Evolutionary conservation across 2,888 invertebrate species (phyloP).

Genomic region (Dione vanillae): DNA sequence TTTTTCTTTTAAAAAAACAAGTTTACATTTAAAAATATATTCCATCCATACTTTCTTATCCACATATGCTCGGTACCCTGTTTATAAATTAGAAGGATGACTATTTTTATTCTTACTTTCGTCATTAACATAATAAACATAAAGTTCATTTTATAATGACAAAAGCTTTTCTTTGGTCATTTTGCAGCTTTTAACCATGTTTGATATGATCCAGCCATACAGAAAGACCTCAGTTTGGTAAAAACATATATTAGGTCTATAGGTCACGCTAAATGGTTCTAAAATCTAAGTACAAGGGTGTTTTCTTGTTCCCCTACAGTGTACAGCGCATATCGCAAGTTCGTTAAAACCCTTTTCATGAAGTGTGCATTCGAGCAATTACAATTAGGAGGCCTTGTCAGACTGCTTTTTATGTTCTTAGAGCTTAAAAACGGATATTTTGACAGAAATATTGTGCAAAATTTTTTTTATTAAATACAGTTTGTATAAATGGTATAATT

Average conservation of each 20-base stretch:
- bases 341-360: conserved; percentile 72
- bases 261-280: conserved; percentile 51
- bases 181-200: conserved; percentile 35
- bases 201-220: conserved; percentile 51
- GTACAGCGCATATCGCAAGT: conserved; percentile 59
- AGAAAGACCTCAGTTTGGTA: conserved; percentile 45
- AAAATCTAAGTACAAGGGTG: conserved; percentile 51
- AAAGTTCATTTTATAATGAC: conserved; percentile 37
- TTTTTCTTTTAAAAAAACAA: too few species aligned
- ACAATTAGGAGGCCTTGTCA: conserved; percentile 61
- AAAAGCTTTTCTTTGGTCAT: conserved; percentile 33
- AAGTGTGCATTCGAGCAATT: conserved; percentile 66
- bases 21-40: neutral
- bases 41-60: conserved; percentile 10
- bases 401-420: conserved; percentile 34
- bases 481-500: too few species aligned
- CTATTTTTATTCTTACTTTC: conserved; percentile 23
- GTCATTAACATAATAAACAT: conserved; percentile 20
- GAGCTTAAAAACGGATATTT: conserved; percentile 2
- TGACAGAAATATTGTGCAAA: neutral
- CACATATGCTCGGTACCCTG: neutral
- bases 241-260: conserved; percentile 12
- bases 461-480: too few species aligned
- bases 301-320: conserved; percentile 50
- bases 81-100: conserved; percentile 5